Percentiles rank a stretch among this genome's conserved stretches.
Conservation (phyloP, 2,888 invertebrate genomes). For the Orthosia cruda region DNA sequence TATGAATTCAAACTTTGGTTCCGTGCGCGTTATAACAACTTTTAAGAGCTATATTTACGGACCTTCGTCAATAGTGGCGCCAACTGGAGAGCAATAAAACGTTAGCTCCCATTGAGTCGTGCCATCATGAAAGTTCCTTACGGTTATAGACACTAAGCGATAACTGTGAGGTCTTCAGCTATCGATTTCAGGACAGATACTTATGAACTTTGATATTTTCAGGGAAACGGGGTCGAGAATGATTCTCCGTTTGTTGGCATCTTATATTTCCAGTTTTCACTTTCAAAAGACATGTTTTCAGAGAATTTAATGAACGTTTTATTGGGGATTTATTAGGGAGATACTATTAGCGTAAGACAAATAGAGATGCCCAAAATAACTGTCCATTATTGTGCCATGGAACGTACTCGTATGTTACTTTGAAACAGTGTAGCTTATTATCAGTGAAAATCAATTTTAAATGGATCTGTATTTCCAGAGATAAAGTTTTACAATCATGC, state of each 20-base stretch:
- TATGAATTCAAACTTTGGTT: too few relatives aligned
- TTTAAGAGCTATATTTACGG: too few relatives aligned
- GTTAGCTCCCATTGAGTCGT: too few relatives aligned
- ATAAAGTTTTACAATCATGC: too few relatives aligned
- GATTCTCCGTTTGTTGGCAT: background rate
- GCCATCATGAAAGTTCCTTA: background rate
- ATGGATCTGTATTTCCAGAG: background rate
- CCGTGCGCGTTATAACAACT: too few relatives aligned
- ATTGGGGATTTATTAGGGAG: background rate
- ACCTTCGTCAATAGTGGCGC: too few relatives aligned
- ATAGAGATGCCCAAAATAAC: background rate
- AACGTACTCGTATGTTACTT: too few relatives aligned
- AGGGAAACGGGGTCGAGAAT: slow-evolving; percentile 10
- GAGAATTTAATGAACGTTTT: background rate
- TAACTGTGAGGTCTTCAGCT: slow-evolving; percentile 21
- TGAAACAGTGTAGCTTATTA: background rate
- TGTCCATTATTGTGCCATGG: too few relatives aligned
- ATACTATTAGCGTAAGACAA: too few relatives aligned
- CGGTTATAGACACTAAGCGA: background rate
- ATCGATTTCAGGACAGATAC: slow-evolving; percentile 26
- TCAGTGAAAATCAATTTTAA: background rate
- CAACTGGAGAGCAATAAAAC: too few relatives aligned
- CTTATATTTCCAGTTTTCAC: slow-evolving; percentile 18
- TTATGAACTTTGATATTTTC: slow-evolving; percentile 41
- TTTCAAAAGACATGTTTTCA: background rate